These are phyloP conservation scores for Laterallus jamaicensis DNA, from an alignment of 2,113 vertebrate genomes.

Conservation along the genomic window DNA sequence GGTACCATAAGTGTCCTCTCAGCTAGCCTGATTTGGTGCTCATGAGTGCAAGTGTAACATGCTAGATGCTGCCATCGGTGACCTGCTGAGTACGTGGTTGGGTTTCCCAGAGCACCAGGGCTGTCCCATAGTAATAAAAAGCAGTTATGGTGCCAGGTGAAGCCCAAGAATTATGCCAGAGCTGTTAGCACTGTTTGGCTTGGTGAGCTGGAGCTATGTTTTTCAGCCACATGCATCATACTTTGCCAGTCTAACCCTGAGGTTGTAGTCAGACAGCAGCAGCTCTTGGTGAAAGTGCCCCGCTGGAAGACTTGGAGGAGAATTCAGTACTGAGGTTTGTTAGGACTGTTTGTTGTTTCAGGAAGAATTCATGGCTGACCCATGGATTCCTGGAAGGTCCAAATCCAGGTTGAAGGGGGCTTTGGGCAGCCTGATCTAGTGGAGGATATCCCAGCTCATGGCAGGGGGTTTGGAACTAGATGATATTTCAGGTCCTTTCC, in stretches of 20 bases:
- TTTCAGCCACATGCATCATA: accelerated
- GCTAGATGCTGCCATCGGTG: too few relatives aligned
- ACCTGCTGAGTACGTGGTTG: background rate
- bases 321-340: background rate
- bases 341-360: background rate
- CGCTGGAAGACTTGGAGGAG: background rate
- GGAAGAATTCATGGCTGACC: background rate
- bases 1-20: background rate
- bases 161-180: background rate
- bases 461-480: too few relatives aligned
- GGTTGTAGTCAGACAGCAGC: accelerated
- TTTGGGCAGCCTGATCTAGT: too few relatives aligned
- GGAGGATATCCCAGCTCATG: too few relatives aligned
- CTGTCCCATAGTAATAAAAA: accelerated
- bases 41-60: accelerated
- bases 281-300: background rate
- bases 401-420: too few relatives aligned
- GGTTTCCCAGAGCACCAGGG: background rate
- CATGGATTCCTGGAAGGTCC: too few relatives aligned
- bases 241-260: background rate
- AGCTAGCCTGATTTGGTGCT: background rate
- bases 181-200: background rate
- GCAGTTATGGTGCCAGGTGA: background rate
- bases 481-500: too few relatives aligned
- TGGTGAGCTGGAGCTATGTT: background rate